Base-by-base conservation (phyloP, 1,140 invertebrate genomes). In the Drosophila pachea region DNA sequence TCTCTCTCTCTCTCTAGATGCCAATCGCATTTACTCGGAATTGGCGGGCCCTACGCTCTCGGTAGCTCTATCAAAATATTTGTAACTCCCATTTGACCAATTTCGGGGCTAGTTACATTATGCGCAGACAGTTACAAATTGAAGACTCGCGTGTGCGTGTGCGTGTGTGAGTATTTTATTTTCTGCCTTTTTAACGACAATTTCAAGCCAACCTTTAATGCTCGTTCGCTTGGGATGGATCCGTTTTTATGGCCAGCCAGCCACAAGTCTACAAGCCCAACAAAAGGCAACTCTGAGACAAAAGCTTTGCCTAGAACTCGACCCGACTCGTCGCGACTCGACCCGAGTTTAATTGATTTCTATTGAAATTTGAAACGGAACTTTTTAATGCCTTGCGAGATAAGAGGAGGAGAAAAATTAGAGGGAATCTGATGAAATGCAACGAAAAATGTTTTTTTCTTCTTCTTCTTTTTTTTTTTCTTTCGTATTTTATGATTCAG, bases 281-380 rank as follows among this genome's bases (percentile, higher is more conserved):
- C 62, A 64, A 64, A 69, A 56, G 54, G 22, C 76, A 67, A 64
- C 14, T n/a, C 31, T 50, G 65, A 84, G 71, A 79, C 68, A 84
- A 73, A 84, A 83, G 78, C 71, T 76, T 50, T 63, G 56, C 11
- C 22, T 50, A 64, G 65, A 76, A 79, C 73, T 76, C 59, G 60
- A 68, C 62, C 64, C 12, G 60, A 58, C 22, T 22, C 22, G 22
- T 1, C 22, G 22, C 22, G 22, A 22, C 22, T 22, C 22, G 63
- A 72, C 66, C 64, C 11, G 66, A 60, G 56, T 81, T 76, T 63
- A 86, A 84, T 84, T 84, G 79, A 84, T 86, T 84, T 84, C 79
- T 86, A 84, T 86, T 79, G 79, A 84, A 84, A 84, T 86, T 74
- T 74, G 69, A 86, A 86, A 84, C 79, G 79, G 79, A 76, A 84